Evolutionary conservation across 2,113 vertebrate species (phyloP).

Genomic region (Hippopotamus amphibius): DNA sequence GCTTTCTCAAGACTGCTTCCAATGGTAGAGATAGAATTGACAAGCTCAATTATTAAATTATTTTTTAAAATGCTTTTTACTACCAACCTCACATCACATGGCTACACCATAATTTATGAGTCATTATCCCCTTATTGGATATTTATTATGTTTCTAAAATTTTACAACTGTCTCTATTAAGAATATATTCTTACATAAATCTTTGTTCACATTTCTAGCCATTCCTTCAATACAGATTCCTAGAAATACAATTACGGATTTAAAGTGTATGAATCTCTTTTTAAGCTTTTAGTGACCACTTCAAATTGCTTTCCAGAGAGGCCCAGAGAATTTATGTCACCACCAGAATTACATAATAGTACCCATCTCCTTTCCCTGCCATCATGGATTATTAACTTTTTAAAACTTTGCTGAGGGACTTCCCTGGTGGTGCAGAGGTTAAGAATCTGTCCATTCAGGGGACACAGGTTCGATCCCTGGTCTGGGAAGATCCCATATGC

Average conservation of each 20-base stretch:
- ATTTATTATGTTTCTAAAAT: slow-evolving; percentile 33
- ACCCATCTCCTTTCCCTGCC: background rate
- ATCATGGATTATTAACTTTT: background rate
- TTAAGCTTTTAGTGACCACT: background rate
- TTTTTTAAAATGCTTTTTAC: background rate
- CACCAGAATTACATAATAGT: background rate
- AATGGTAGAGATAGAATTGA: background rate
- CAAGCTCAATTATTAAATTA: background rate
- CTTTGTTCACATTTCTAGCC: background rate
- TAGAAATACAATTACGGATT: background rate
- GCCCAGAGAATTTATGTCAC: background rate
- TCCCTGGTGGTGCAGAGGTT: too few relatives aligned
- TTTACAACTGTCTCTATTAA: background rate
- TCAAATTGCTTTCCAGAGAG: slow-evolving; percentile 2
- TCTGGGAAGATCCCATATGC: too few relatives aligned
- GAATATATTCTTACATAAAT: background rate
- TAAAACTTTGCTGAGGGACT: background rate
- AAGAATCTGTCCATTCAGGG: too few relatives aligned
- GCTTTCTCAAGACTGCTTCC: background rate
- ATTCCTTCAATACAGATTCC: background rate
- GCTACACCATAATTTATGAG: background rate
- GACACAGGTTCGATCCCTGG: too few relatives aligned
- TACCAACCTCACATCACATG: background rate
- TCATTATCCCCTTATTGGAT: background rate
- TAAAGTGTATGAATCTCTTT: background rate